Conservation (phyloP, 2,888 invertebrate genomes). For the Himalopsyche japonica region DNA sequence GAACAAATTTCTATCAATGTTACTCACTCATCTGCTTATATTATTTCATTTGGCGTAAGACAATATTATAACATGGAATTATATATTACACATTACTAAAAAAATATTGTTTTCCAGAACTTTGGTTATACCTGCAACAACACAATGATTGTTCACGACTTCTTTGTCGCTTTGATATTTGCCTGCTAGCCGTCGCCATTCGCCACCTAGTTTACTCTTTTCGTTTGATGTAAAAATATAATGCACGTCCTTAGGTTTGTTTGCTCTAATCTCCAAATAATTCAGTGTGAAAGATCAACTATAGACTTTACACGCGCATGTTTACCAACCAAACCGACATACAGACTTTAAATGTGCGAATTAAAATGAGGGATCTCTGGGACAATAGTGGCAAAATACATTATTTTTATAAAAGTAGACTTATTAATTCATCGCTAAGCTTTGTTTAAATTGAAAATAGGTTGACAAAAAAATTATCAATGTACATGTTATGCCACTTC, state of each 20-base stretch:
- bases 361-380: neutral
- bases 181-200: constrained; percentile 3
- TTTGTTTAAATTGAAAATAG: too few relatives aligned
- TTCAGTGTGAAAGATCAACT: neutral
- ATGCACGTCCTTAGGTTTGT: constrained; percentile 6
- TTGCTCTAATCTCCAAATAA: neutral
- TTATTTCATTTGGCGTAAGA: too few relatives aligned
- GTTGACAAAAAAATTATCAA: too few relatives aligned
- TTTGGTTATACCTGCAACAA: neutral
- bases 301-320: neutral
- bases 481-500: too few relatives aligned
- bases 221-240: constrained; percentile 31
- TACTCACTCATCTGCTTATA: too few relatives aligned
- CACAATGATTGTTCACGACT: neutral
- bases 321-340: neutral
- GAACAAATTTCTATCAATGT: too few relatives aligned
- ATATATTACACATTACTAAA: too few relatives aligned
- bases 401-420: too few relatives aligned
- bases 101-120: too few relatives aligned
- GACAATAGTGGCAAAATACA: too few relatives aligned
- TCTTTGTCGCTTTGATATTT: constrained; percentile 30
- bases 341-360: neutral
- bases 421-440: too few relatives aligned
- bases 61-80: too few relatives aligned
- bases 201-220: neutral